Conservation (phyloP, 2,113 vertebrate species). For the Elachura formosa region DNA sequence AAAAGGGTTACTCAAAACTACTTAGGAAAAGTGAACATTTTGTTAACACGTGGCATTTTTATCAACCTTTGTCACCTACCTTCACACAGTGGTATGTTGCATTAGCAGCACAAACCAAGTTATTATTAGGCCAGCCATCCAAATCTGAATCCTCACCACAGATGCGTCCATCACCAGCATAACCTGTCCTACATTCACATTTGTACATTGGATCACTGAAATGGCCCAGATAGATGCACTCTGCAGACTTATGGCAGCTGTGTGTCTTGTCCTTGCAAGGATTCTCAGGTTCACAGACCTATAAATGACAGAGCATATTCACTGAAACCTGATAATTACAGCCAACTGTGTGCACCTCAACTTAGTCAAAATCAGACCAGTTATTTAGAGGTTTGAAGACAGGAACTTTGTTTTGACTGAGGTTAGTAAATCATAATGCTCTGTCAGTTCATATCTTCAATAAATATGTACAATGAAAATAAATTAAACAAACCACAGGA, state of each 20-base stretch:
- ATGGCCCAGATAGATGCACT: conserved; percentile 92
- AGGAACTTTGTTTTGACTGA: neutral
- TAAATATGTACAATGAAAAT: neutral
- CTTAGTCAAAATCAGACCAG: neutral
- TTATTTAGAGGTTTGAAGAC: neutral
- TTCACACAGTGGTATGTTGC: conserved; percentile 90
- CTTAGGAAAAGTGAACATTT: neutral
- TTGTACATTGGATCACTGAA: conserved; percentile 97
- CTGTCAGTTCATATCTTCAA: neutral
- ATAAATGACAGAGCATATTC: neutral
- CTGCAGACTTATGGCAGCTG: conserved; percentile 86
- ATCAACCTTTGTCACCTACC: conserved; percentile 66
- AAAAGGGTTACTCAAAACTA: neutral
- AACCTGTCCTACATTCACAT: conserved; percentile 92
- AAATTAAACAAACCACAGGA: neutral
- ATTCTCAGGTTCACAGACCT: conserved; percentile 95
- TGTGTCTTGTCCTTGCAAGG: conserved; percentile 93
- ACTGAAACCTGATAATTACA: neutral
- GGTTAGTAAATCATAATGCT: neutral
- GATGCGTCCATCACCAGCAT: conserved; percentile 91
- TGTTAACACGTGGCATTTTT: neutral
- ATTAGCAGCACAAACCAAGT: conserved; percentile 89
- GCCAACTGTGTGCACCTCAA: neutral
- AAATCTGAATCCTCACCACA: conserved; percentile 96
- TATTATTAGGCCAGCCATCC: conserved; percentile 96